Evolutionary conservation across 2,797 vertebrate genomes (phyloP).

Genomic region (Platalea minor): DNA sequence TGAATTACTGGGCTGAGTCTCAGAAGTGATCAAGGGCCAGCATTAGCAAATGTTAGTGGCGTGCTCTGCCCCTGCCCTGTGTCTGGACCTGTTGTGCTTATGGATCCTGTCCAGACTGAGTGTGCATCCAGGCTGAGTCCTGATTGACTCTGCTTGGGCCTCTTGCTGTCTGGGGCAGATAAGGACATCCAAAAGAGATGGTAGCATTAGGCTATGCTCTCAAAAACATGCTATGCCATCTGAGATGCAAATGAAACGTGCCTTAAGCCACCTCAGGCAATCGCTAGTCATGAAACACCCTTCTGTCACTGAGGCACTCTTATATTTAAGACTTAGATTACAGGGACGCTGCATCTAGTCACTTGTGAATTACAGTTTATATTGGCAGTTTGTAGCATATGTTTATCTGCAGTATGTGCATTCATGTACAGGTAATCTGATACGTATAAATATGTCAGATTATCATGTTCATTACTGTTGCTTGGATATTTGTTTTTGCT

Average conservation of each 20-base stretch:
- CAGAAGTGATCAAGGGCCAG: not conserved
- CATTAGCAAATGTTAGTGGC: not conserved
- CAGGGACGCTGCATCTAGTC: accelerated
- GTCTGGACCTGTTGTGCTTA: not conserved
- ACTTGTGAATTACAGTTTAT: not conserved
- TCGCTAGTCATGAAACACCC: not conserved
- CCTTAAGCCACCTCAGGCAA: not conserved
- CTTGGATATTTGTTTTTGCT: not conserved
- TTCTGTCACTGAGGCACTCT: not conserved
- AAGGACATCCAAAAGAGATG: not conserved
- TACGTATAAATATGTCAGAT: not conserved
- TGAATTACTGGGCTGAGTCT: not conserved
- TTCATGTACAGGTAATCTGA: not conserved
- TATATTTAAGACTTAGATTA: not conserved
- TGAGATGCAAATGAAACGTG: not conserved
- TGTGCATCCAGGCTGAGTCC: not conserved
- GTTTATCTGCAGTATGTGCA: not conserved
- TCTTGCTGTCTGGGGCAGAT: not conserved
- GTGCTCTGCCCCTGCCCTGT: not conserved
- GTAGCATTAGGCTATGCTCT: not conserved
- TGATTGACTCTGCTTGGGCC: not conserved
- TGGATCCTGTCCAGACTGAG: not conserved
- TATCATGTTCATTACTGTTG: not conserved
- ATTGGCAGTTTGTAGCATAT: not conserved
- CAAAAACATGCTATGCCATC: accelerated